A percentile compares a stretch with the other conserved stretches of the same genome.
Evolutionary conservation across 2,888 invertebrate species (phyloP).

Genomic region (Elgonia sp.): DNA sequence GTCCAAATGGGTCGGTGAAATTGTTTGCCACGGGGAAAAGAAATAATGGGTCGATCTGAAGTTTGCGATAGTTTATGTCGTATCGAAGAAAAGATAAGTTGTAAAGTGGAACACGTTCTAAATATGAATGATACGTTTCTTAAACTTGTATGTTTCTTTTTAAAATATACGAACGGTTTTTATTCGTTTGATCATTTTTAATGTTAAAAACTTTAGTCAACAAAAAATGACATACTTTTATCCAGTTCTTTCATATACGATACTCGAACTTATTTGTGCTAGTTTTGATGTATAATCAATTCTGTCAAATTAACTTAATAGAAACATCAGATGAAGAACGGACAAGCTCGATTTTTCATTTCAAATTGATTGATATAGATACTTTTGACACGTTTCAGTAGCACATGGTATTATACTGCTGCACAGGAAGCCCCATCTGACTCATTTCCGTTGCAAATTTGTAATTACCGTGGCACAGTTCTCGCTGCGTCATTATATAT

Average conservation of each 20-base stretch:
- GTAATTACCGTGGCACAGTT: constrained; percentile 11
- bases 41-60: background rate
- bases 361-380: constrained; percentile 29
- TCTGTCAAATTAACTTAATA: constrained; percentile 1
- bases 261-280: background rate
- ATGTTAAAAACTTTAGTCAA: background rate
- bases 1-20: background rate
- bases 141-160: background rate
- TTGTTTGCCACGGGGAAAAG: background rate
- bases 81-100: constrained; percentile 1
- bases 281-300: background rate
- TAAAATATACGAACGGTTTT: background rate
- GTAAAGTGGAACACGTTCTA: background rate
- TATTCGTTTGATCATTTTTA: constrained; percentile 1
- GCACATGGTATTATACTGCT: constrained; percentile 24
- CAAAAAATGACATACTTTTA: constrained; percentile 18
- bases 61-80: background rate
- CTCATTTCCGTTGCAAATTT: constrained; percentile 19
- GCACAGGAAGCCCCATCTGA: constrained; percentile 28
- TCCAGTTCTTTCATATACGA: background rate
- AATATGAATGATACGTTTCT: constrained; percentile 32
- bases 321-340: constrained; percentile 15
- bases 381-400: background rate
- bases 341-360: constrained; percentile 18
- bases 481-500: constrained; percentile 9